Conservation (phyloP, 2,888 invertebrate species). For the Cheilosia impressa region DNA sequence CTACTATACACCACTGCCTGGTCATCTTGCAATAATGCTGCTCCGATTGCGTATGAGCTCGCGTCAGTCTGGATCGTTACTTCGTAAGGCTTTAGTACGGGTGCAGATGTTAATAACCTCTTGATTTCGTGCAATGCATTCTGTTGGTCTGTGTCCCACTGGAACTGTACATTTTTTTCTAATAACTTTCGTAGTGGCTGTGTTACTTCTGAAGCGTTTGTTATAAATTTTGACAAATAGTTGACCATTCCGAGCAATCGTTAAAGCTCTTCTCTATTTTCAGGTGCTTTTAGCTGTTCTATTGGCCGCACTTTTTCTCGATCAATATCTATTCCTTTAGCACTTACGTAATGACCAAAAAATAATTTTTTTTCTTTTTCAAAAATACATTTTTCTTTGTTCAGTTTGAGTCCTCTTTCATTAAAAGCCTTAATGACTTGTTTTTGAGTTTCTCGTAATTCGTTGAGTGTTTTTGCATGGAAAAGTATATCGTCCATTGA, state of each 20-base stretch:
- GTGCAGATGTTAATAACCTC: neutral
- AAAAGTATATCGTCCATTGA: constrained; percentile 13
- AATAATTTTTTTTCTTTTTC: neutral
- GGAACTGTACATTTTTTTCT: constrained; percentile 11
- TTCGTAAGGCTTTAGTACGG: constrained; percentile 7
- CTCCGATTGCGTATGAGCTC: neutral
- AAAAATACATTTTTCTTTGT: constrained; percentile 5
- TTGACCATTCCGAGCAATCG: constrained; percentile 10
- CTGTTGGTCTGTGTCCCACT: constrained; percentile 2
- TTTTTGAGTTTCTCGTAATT: constrained; percentile 1
- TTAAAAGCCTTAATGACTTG: neutral
- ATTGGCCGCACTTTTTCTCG: constrained; percentile 13
- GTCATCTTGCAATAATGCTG: constrained; percentile 6
- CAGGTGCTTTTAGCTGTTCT: constrained; percentile 9
- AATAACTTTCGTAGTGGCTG: neutral
- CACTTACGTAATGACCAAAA: neutral
- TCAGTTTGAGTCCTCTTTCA: constrained; percentile 3
- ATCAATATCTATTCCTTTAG: neutral
- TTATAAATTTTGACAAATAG: constrained; percentile 7
- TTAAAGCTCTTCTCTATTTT: constrained; percentile 5
- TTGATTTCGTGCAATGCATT: neutral
- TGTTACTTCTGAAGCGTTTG: constrained; percentile 13
- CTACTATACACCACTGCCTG: neutral
- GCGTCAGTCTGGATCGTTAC: neutral
- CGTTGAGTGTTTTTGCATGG: neutral